Conservation (phyloP, 2,888 invertebrate species). For the Lydus trimaculatus region DNA sequence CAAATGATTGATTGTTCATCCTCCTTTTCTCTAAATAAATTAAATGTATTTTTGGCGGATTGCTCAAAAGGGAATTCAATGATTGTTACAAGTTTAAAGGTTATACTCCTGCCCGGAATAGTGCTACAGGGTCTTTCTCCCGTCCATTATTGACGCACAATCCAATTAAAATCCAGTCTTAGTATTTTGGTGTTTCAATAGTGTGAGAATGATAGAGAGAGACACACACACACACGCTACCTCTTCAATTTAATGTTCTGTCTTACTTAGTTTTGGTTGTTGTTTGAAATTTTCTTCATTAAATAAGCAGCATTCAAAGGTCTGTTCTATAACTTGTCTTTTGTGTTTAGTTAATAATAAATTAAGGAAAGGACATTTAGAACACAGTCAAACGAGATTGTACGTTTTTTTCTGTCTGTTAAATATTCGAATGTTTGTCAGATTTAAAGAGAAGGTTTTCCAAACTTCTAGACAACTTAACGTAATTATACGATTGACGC, state of each 20-base stretch:
- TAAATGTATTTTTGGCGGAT: not conserved
- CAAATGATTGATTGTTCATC: not conserved
- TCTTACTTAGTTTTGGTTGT: not conserved
- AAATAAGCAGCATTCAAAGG: not conserved
- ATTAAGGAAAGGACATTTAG: not conserved
- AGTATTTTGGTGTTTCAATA: not conserved
- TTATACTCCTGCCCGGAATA: not conserved
- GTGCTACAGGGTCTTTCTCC: not conserved
- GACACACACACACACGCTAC: not conserved
- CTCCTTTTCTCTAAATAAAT: not conserved
- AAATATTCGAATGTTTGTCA: not conserved
- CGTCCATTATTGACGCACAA: not conserved
- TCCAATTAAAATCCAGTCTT: constrained; percentile 2
- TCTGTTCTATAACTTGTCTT: not conserved
- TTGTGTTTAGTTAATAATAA: not conserved
- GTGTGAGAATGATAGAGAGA: not conserved
- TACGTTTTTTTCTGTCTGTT: not conserved
- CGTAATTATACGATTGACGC: too few species aligned
- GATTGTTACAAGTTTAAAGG: not conserved
- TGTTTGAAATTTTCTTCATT: not conserved
- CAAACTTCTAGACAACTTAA: too few species aligned
- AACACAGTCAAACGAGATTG: not conserved
- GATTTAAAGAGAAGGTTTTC: not conserved
- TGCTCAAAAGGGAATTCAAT: not conserved
- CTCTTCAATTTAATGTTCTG: not conserved